Base-by-base conservation (phyloP, 30 jellyfish, hydroid and myxozoan species). In the Turritopsis dohrnii region DNA sequence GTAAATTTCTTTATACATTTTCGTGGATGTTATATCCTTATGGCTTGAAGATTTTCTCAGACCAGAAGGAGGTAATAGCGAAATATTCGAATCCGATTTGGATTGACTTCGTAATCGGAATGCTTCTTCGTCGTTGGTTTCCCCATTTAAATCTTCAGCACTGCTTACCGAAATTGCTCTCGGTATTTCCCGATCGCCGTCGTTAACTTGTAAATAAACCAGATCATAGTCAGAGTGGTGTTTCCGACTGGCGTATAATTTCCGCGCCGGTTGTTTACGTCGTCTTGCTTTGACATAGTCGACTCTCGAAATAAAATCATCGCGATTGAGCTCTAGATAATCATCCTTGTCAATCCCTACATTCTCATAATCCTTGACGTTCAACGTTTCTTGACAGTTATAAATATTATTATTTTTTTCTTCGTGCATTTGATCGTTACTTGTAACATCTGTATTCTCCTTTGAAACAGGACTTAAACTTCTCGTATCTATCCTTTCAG, bases 21-120 rank as follows among this genome's bases (percentile, higher is more conserved):
- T 87, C 7, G 97, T 91, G 21, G 71, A 79, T 18, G 97, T 91
- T 28, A 91, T 90, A 79, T 91, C 96, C 81, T n/a, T 29, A 29
- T 74, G 83, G 41, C 65, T 24, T 24, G 53, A 0, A 17, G 83
- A 74, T 4, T 74, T 74, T 8, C 26, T 16, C 0, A 29, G 24
- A 26, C 83, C 19, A 29, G 54, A 23, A 23, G 30, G 30, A n/a
- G 16, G 77, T 69, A 20, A n/a, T 74, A 23, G 9, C 54, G 28
- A 20, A 0, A 74, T 26, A 74, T 74, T 74, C 0, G 83, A 74
- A 23, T 74, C 83, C 1, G 83, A 74, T 74, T 23, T 74, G 26
- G 83, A 74, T 27, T 74, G 83, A 23, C 24, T 27, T 74, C 83
- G 52, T 29, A 29, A n/a, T 22, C 24, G 65, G 24, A 22, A 26